Base-by-base conservation (phyloP, 1,140 invertebrate species). In the Formica exsecta region DNA sequence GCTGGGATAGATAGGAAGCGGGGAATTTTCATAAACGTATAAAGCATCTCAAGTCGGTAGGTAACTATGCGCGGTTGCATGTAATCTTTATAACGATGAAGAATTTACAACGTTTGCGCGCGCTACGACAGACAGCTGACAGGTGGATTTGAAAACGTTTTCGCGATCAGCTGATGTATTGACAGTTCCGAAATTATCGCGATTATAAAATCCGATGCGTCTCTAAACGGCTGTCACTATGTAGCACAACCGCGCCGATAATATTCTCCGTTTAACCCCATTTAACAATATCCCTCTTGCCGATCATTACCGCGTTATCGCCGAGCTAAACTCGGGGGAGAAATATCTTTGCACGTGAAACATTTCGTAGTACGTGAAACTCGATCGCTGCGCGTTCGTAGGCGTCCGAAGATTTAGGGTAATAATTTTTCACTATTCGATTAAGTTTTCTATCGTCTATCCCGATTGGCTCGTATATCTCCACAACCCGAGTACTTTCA, bases 391-490 rank as follows among this genome's bases (percentile, higher is more conserved):
- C 48, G 29, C 48, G 54, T 51, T 59, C 19, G 79, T 68, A 36
- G 9, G 48, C 16, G 25, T 13, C 38, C 41, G 25, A 48, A 83
- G 79, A 83, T 83, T 83, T 83, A 83, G 68, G 79, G 73, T 83
- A 83, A 83, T 83, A 83, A 83, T 83, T 83, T 83, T 74, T 83
- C 68, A 61, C 79, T 83, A 83, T 83, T 73, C 79, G 79, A 83
- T 83, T 83, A 83, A 83, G 68, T 83, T 83, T 51, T 83, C 79
- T 74, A 83, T 83, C 79, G 79, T 83, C 79, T 83, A 73, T 83
- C 54, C 32, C 79, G 79, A 83, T 74, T 83, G 79, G 79, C 79
- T 83, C 79, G 79, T 83, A 83, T 74, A 83, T 73, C 66, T 83
- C 51, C 25, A 32, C 25, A 41, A 29, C 13, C 8, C 79, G 54